These are phyloP conservation scores for Phasia obesa DNA, from an alignment of 2,888 invertebrate genomes.

Conservation along the genomic window DNA sequence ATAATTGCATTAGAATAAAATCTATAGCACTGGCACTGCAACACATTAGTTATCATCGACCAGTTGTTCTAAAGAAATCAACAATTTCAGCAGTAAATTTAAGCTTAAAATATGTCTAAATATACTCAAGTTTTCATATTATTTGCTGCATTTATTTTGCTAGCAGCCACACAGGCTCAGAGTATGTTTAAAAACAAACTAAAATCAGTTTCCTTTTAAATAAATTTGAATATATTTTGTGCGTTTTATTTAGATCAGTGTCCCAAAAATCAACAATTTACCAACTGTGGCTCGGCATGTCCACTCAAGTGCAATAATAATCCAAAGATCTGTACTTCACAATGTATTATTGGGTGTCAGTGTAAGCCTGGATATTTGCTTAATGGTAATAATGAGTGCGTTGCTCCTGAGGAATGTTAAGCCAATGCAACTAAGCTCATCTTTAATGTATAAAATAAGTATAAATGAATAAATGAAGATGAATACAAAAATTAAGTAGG, in stretches of 20 bases:
- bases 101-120: neutral
- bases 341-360: conserved; percentile 62
- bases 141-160: neutral
- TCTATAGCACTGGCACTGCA: neutral
- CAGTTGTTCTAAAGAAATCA: neutral
- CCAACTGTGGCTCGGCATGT: conserved; percentile 53
- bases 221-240: neutral
- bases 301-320: conserved; percentile 29
- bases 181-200: neutral
- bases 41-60: neutral
- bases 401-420: conserved; percentile 27
- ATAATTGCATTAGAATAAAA: neutral
- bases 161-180: neutral
- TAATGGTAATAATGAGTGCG: conserved; percentile 40
- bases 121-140: neutral
- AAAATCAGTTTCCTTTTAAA: neutral
- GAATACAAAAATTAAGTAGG: too few species aligned
- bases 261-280: conserved; percentile 47
- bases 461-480: too few species aligned
- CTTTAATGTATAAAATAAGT: too few species aligned
- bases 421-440: too few species aligned
- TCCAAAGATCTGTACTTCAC: conserved; percentile 25
- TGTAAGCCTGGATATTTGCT: conserved; percentile 56
- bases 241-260: neutral
- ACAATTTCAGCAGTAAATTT: neutral